These are phyloP conservation scores for Anthophora plumipes DNA, from an alignment of 2,888 invertebrate species.

Conservation along the genomic window DNA sequence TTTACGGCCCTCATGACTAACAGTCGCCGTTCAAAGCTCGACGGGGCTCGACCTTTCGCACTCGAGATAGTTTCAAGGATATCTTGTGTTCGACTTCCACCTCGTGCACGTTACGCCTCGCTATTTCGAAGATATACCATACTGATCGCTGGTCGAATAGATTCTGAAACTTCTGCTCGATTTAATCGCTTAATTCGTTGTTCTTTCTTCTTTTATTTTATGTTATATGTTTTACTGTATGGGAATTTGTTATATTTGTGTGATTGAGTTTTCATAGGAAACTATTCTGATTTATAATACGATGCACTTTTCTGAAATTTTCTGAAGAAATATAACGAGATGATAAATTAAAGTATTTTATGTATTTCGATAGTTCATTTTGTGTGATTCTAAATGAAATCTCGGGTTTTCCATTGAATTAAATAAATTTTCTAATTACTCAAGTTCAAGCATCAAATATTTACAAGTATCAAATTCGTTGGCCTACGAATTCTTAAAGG, in stretches of 20 bases:
- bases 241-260: neutral
- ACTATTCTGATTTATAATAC: too few species aligned
- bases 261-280: too few species aligned
- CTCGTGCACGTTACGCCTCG: constrained; percentile 17
- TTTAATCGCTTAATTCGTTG: neutral
- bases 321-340: too few species aligned
- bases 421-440: constrained; percentile 3
- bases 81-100: constrained; percentile 39
- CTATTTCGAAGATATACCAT: neutral
- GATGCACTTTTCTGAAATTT: too few species aligned
- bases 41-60: constrained; percentile 54
- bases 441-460: neutral
- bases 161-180: neutral
- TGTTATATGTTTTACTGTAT: too few species aligned
- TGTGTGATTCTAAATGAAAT: too few species aligned
- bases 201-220: neutral
- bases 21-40: constrained; percentile 32
- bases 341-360: neutral
- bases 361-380: neutral
- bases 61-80: constrained; percentile 59
- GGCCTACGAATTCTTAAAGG: neutral
- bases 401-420: too few species aligned
- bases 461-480: constrained; percentile 2
- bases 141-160: neutral
- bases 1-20: constrained; percentile 15